These are phyloP conservation scores for Ceyx erithaca DNA, from an alignment of 2,797 vertebrate species.

Conservation along the genomic window DNA sequence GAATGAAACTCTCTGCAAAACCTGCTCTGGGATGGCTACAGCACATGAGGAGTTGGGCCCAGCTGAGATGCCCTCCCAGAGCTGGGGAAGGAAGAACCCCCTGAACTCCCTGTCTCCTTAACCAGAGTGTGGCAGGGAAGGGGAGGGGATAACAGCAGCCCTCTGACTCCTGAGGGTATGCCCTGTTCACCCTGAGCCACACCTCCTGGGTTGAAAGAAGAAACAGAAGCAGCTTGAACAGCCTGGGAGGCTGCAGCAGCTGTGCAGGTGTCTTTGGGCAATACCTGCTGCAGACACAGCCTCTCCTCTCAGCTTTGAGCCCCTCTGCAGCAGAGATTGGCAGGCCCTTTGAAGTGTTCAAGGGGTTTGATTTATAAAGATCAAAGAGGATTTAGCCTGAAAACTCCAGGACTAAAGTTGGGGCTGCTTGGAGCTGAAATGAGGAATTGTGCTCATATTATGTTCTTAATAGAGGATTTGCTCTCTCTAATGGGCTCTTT, in stretches of 20 bases:
- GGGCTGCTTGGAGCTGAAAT: not conserved
- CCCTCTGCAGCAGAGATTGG: not conserved
- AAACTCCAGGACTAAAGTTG: not conserved
- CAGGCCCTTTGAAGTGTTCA: constrained; percentile 26
- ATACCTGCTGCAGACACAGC: not conserved
- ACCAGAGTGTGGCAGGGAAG: no score
- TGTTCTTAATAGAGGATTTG: not conserved
- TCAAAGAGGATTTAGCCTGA: constrained; percentile 27
- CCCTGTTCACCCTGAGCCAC: no score
- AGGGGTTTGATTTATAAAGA: constrained; percentile 34
- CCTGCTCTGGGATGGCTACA: no score
- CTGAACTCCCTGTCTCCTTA: no score
- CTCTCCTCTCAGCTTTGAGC: not conserved
- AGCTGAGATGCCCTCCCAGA: no score
- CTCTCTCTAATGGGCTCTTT: not conserved
- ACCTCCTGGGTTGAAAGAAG: not conserved
- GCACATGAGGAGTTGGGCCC: no score
- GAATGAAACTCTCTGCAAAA: no score
- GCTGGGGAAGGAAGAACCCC: no score
- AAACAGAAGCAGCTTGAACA: not conserved
- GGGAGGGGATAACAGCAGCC: no score
- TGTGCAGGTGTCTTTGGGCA: not conserved
- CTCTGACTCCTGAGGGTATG: no score
- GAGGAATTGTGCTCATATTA: not conserved
- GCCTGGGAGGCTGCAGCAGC: not conserved